phyloP scores from a whole-genome alignment of 2,888 invertebrate genomes.

The Panopea generosa region DNA sequence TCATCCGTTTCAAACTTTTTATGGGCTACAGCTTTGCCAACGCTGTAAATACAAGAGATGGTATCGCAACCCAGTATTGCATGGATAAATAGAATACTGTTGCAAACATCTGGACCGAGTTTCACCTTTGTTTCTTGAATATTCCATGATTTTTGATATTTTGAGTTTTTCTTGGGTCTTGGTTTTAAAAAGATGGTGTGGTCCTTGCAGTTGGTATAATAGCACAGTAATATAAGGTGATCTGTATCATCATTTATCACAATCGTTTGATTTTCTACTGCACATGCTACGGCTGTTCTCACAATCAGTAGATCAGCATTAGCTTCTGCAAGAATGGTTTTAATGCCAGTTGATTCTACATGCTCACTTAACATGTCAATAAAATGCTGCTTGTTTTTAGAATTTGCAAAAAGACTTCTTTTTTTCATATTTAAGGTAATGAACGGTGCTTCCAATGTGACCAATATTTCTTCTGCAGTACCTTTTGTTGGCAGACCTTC shows the following conservation, averaged over 20 bases:
- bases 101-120: no score
- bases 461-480: constrained; percentile 57
- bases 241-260: constrained; percentile 74
- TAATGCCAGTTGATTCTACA: constrained; percentile 27
- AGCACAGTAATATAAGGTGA: constrained; percentile 64
- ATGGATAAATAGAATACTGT: no score
- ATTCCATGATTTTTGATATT: no score
- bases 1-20: no score
- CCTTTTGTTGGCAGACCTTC: no score
- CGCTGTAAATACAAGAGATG: no score
- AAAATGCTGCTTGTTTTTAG: constrained; percentile 67
- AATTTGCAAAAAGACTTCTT: constrained; percentile 63
- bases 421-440: constrained; percentile 56
- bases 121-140: no score
- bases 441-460: constrained; percentile 31
- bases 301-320: constrained; percentile 72
- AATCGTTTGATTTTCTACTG: constrained; percentile 28
- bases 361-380: constrained; percentile 50
- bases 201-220: no score
- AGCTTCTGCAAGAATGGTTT: constrained; percentile 48
- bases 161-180: no score
- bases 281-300: constrained; percentile 42
- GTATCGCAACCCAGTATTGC: no score
- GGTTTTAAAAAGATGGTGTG: no score
- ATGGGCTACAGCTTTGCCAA: no score